Evolutionary conservation across 2,888 invertebrate species (phyloP), one percentile per base, ranked within the genome.

Genomic region (Monopis laevigella): DNA sequence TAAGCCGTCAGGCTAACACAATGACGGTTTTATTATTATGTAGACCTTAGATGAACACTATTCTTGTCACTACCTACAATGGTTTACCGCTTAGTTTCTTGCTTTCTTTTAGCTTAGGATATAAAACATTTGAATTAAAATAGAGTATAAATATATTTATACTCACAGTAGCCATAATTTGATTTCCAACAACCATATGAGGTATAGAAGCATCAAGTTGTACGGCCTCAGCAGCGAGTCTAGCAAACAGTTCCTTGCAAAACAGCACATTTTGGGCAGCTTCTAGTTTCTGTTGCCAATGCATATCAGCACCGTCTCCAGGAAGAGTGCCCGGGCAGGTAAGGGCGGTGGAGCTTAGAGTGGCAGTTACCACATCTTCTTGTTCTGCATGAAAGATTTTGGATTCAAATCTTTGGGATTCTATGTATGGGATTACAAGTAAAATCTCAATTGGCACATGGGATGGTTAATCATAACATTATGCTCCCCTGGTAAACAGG

Each of bases 241-340:
- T 92, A 48, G 94, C 92, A 62, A 98, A 98, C 21, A 98, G 72
- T 67, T 98, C 98, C 70, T 97, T 97, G 62, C 98, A 98, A 73
- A 97, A 98, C 13, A 98, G 81, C 17, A 98, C 96, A 67, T 98
- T 98, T 62, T 98, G 98, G 0, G 97, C 97, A 0, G 94, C 93
- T 62, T 98, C 97, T n/a, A 98, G 77, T 54, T 95, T 95, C 59
- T 94, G 93, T 55, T 97, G 96, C 98, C 98, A 98, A 58, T 94
- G 91, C 48, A 89, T 83, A 50, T 92, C 92, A 0, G 88, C 85
- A 0, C 78, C 80, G 3, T 77, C 84, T 0, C 85, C 85, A 0
- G 74, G 75, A 17, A 84, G 65, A 0, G 71, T 65, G 44, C 90
- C 88, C 0, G 90, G 88, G 32, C 89, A 90, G 51, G 62, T 71